Evolutionary conservation across 1,140 invertebrate species (phyloP).

Genomic region (Augochlora pura): DNA sequence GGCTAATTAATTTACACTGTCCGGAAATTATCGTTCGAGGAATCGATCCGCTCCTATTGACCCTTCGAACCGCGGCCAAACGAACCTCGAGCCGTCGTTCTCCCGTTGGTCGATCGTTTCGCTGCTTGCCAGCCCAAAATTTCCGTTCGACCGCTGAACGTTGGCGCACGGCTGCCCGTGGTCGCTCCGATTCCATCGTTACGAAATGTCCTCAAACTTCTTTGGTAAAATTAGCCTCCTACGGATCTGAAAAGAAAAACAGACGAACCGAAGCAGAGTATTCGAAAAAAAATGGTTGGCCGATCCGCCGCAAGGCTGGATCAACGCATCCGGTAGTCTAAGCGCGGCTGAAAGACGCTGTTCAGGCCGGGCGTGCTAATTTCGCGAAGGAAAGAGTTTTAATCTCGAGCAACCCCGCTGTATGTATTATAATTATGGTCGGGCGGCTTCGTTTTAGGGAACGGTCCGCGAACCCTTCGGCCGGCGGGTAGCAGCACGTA

Average conservation of each 20-base stretch:
- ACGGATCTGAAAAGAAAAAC: no score
- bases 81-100: background rate
- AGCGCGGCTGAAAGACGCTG: background rate
- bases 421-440: constrained; percentile 66
- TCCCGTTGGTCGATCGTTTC: background rate
- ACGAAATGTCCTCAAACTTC: no score
- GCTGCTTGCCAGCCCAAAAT: background rate
- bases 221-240: no score
- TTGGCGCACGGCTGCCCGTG: no score
- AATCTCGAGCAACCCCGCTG: constrained; percentile 58
- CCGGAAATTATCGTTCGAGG: constrained; percentile 43
- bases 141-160: no score
- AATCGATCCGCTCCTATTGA: constrained; percentile 39
- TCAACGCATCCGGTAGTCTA: background rate
- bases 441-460: constrained; percentile 57
- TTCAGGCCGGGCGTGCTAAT: constrained; percentile 29
- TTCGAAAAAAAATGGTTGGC: no score
- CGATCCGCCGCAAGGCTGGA: background rate
- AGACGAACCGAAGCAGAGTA: no score
- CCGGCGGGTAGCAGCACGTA: constrained; percentile 40
- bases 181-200: no score
- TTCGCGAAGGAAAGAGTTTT: constrained; percentile 59
- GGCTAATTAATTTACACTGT: constrained; percentile 55
- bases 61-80: background rate
- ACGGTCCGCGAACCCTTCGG: constrained; percentile 51